Evolutionary conservation across 2,797 vertebrate genomes (phyloP).

Genomic region (Muscicapa striata): DNA sequence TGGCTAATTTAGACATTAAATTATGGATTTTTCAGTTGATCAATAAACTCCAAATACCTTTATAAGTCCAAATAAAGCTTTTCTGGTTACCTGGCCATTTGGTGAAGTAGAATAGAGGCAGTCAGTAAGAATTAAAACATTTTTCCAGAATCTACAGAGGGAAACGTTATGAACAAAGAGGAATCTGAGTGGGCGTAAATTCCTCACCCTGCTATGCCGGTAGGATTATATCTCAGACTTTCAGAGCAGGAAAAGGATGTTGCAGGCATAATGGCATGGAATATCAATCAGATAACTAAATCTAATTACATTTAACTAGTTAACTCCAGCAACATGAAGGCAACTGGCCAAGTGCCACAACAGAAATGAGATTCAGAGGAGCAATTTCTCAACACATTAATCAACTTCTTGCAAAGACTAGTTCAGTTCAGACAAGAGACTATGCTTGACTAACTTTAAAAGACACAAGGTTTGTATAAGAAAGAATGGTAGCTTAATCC

Average conservation of each 20-base stretch:
- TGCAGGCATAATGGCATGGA: constrained; percentile 4
- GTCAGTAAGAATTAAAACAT: not conserved
- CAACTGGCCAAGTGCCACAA: not conserved
- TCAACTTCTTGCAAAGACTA: not conserved
- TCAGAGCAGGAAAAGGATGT: constrained; percentile 55
- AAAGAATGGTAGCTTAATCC: not conserved
- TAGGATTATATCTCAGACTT: constrained; percentile 10
- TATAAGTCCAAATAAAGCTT: not conserved
- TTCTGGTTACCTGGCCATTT: not conserved
- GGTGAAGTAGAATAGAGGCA: not conserved
- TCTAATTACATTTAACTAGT: constrained; percentile 16
- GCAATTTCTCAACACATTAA: not conserved
- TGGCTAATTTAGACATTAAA: not conserved
- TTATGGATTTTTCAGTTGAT: not conserved
- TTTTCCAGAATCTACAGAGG: not conserved
- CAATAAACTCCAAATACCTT: not conserved
- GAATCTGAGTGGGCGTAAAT: constrained; percentile 27
- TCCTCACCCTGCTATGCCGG: not conserved
- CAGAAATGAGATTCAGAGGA: not conserved
- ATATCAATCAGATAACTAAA: constrained; percentile 46
- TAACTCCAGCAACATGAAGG: not conserved
- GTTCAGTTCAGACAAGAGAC: not conserved
- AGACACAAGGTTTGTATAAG: not conserved
- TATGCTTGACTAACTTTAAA: not conserved
- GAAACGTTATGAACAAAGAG: not conserved